Conservation (phyloP, 2,113 vertebrate genomes). For the Pogona vitticeps region DNA sequence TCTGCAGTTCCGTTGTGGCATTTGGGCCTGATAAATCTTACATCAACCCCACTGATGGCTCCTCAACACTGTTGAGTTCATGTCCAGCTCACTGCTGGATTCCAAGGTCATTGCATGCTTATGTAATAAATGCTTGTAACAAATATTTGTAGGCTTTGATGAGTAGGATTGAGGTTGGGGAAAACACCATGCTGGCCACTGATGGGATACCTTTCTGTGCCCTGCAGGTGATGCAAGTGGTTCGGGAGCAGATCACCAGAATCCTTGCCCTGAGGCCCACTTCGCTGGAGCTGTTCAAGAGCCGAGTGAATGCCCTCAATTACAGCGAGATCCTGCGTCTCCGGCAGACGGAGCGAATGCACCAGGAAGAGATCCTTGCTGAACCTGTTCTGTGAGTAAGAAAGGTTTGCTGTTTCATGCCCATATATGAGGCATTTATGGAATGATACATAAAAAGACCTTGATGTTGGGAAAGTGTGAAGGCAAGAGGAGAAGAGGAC, state of each 20-base stretch:
- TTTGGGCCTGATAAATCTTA: no score
- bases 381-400: constrained; percentile 91
- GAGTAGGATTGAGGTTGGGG: no score
- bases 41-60: neutral
- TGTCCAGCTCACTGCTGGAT: neutral
- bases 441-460: no score
- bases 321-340: constrained; percentile 96
- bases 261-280: constrained; percentile 90
- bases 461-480: neutral
- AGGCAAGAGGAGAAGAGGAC: neutral
- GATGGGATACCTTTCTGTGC: neutral
- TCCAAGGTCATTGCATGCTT: neutral
- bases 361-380: constrained; percentile 93
- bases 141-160: neutral
- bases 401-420: neutral
- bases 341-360: constrained; percentile 92
- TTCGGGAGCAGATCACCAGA: constrained; percentile 95
- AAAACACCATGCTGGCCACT: neutral
- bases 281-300: constrained; percentile 95
- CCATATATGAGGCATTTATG: no score
- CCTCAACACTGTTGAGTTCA: neutral
- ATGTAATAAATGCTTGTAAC: neutral
- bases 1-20: no score
- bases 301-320: constrained; percentile 88
- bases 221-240: constrained; percentile 94